Evolutionary conservation across 2,113 vertebrate species (phyloP), one percentile per base, ranked within the genome.

Genomic region (Sapayoa aenigma): DNA sequence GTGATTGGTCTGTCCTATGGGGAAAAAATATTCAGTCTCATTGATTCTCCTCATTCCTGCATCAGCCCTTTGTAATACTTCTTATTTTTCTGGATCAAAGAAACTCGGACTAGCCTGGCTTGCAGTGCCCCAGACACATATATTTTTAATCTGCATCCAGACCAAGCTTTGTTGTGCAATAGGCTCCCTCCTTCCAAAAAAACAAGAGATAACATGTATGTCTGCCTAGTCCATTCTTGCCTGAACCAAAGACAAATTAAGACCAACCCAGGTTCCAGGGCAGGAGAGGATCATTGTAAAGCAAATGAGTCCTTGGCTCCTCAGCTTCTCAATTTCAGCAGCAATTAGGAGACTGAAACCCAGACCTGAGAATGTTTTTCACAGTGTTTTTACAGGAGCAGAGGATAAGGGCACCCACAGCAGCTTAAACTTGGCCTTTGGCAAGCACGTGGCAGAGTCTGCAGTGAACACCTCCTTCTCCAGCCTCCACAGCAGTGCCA

Each of bases 201-300:
- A 97, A 96, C 98, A 97, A 97, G 98, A 95, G 76, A 91, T 93
- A 96, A 98, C 98, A 97, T 60, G 98, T 94, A 96, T 1, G 3
- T 59, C 94, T 71, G 96, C 97, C 95, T 96, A 71, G 97, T 92
- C 97, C 91, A 82, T 89, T 97, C 98, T 97, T 97, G 97, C 96
- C 96, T 87, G 82, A 86, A 91, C 96, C 87, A 86, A 95, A 97
- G 97, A 96, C 96, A 97, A 96, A 96, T 97, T 92, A 94, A 97
- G 96, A 96, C 97, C 97, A 96, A 91, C 94, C 98, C 97, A 96
- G 81, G 97, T 97, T 96, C 94, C 95, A 97, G 97, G 97, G 97
- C 94, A 96, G 89, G 91, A 96, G 95, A 94, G 87, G 94, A 96
- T 95, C 92, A 94, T 81, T 96, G 96, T 92, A 89, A 97, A 84